These are phyloP conservation scores for Papilio demoleus DNA, from an alignment of 2,888 invertebrate species.

Conservation along the genomic window DNA sequence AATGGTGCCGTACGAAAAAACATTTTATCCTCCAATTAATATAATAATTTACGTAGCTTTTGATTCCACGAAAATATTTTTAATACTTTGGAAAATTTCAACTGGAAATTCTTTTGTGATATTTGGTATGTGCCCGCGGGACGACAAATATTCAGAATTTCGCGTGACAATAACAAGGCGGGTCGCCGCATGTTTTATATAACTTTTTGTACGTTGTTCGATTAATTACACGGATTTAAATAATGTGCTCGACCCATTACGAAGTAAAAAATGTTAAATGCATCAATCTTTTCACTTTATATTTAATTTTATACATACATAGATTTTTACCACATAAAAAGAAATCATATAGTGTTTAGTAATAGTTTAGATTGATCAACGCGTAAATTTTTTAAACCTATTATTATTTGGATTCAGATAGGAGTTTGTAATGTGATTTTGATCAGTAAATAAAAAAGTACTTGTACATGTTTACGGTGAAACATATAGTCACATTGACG, in stretches of 20 bases:
- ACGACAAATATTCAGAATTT: conserved; percentile 9
- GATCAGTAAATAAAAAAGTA: too few relatives aligned
- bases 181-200: not conserved
- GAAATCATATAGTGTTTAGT: too few relatives aligned
- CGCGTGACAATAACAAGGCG: conserved; percentile 13
- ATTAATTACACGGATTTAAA: not conserved
- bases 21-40: not conserved
- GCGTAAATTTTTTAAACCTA: too few relatives aligned
- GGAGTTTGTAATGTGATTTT: too few relatives aligned
- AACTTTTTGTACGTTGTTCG: not conserved
- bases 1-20: not conserved
- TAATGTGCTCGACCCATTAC: not conserved
- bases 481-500: too few relatives aligned
- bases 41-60: not conserved
- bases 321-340: too few relatives aligned
- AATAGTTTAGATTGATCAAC: too few relatives aligned
- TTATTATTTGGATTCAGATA: too few relatives aligned
- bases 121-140: conserved; percentile 2
- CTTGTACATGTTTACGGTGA: too few relatives aligned
- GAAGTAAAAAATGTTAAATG: not conserved
- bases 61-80: not conserved
- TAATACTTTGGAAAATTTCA: conserved; percentile 2
- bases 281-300: not conserved
- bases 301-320: not conserved
- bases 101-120: conserved; percentile 16